Evolutionary conservation across 2,797 vertebrate genomes (phyloP).

Genomic region (Cheirogaleus major): DNA sequence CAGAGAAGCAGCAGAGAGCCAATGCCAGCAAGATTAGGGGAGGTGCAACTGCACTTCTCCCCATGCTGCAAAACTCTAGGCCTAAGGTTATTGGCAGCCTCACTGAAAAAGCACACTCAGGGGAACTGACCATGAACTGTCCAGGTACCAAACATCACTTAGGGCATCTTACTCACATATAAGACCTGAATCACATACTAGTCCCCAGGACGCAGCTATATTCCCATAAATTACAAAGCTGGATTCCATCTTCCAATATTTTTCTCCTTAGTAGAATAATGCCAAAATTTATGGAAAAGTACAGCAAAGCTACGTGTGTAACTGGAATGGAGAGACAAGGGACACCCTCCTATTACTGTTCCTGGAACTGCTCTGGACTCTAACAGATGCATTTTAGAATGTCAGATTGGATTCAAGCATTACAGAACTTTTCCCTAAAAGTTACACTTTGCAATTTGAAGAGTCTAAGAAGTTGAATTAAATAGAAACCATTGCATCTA

Average conservation of each 20-base stretch:
- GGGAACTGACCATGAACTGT: not conserved
- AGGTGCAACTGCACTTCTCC: not conserved
- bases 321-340: not conserved
- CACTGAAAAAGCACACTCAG: not conserved
- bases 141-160: not conserved
- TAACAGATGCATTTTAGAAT: conserved; percentile 23
- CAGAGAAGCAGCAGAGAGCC: conserved; percentile 17
- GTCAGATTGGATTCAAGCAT: conserved; percentile 6
- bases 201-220: not conserved
- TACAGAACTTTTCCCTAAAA: conserved; percentile 27
- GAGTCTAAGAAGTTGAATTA: conserved; percentile 35
- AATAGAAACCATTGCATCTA: too few relatives aligned
- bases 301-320: not conserved
- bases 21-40: not conserved
- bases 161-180: not conserved
- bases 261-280: not conserved
- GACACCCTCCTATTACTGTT: not conserved
- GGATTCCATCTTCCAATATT: not conserved
- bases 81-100: not conserved
- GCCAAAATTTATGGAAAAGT: conserved; percentile 30
- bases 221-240: not conserved
- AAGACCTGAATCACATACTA: not conserved
- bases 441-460: conserved; percentile 34
- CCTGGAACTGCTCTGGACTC: not conserved
- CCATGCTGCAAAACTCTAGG: not conserved